Conservation (phyloP, 2,888 invertebrate species). For the Pollenia labialis region DNA sequence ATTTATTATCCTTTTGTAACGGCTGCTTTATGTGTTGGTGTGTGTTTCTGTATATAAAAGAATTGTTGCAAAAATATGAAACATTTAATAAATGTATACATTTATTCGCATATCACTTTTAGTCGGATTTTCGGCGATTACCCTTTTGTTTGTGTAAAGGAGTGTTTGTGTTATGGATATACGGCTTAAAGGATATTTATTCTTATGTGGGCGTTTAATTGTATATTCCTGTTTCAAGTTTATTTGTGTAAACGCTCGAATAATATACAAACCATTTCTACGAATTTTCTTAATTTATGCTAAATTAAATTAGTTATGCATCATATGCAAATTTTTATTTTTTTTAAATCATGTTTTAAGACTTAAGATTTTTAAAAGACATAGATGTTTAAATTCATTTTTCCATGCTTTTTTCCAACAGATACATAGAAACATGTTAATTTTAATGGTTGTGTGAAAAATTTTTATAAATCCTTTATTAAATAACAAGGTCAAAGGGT, state of each 20-base stretch:
- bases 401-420: not conserved
- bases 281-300: slow-evolving; percentile 54
- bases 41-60: not conserved
- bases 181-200: slow-evolving; percentile 66
- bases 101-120: slow-evolving; percentile 76
- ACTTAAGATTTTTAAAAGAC: not conserved
- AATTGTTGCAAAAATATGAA: slow-evolving; percentile 30
- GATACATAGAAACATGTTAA: not conserved
- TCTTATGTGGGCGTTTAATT: slow-evolving; percentile 71
- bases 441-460: slow-evolving; percentile 43
- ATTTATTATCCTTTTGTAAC: slow-evolving; percentile 39
- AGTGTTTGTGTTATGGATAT: slow-evolving; percentile 71
- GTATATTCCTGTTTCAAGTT: slow-evolving; percentile 53
- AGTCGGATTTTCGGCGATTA: slow-evolving; percentile 80
- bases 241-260: slow-evolving; percentile 22
- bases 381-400: slow-evolving; percentile 27
- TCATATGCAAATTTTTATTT: slow-evolving; percentile 69
- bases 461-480: slow-evolving; percentile 31
- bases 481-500: slow-evolving; percentile 50
- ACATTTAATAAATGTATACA: slow-evolving; percentile 4
- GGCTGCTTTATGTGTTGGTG: not conserved
- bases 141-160: slow-evolving; percentile 79
- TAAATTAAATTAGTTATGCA: slow-evolving; percentile 61
- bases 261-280: slow-evolving; percentile 40
- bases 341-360: slow-evolving; percentile 22